Evolutionary conservation across 1,140 invertebrate species (phyloP).

Genomic region (Drosophila bifasciata): DNA sequence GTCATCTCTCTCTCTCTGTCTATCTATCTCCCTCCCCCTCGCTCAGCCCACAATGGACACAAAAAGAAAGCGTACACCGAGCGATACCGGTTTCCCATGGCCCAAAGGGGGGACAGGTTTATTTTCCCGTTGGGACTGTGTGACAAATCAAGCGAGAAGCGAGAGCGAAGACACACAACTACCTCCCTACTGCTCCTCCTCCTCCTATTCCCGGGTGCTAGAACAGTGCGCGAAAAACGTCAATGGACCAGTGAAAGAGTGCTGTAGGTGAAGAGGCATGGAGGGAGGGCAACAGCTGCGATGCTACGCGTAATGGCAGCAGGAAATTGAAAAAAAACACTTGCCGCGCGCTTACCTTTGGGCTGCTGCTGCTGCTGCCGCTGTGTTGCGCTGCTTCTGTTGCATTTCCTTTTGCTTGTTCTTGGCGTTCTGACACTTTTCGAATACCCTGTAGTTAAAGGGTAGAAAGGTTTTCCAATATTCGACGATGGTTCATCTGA

Average conservation of each 20-base stretch:
- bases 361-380: slow-evolving; percentile 39
- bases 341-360: slow-evolving; percentile 47
- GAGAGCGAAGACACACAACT: slow-evolving; percentile 48
- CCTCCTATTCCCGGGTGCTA: slow-evolving; percentile 9
- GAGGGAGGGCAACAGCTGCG: slow-evolving; percentile 22
- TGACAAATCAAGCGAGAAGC: slow-evolving; percentile 79
- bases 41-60: slow-evolving; percentile 37
- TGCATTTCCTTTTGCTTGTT: slow-evolving; percentile 38
- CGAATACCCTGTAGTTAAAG: neutral
- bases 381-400: slow-evolving; percentile 33
- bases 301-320: slow-evolving; percentile 59
- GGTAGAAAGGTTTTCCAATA: neutral
- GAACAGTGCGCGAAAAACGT: slow-evolving; percentile 64
- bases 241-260: slow-evolving; percentile 64
- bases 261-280: neutral
- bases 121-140: slow-evolving; percentile 77
- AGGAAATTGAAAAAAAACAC: slow-evolving; percentile 77
- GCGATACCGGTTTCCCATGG: slow-evolving; percentile 69
- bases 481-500: too few species aligned
- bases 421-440: slow-evolving; percentile 29
- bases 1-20: slow-evolving; percentile 1
- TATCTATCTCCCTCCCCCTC: neutral
- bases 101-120: slow-evolving; percentile 69
- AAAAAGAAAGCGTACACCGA: slow-evolving; percentile 70
- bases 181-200: neutral